Evolutionary conservation across 2,888 invertebrate genomes (phyloP).

Genomic region (Loripinus fragilis): DNA sequence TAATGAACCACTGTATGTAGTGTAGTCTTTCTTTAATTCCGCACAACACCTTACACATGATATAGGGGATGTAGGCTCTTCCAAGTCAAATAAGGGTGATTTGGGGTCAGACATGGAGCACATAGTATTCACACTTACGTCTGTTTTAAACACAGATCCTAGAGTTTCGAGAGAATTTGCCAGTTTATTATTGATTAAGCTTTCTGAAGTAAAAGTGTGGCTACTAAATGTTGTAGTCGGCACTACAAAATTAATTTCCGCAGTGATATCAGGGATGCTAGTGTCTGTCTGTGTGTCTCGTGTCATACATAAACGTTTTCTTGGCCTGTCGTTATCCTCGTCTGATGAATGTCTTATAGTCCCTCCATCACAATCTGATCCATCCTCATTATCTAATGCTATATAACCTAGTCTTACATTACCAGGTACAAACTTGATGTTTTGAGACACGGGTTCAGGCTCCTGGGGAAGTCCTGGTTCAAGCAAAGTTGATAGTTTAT

Average conservation of each 20-base stretch:
- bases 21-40: constrained; percentile 58
- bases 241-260: constrained; percentile 45
- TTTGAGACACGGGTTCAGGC: constrained; percentile 67
- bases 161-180: constrained; percentile 24
- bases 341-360: constrained; percentile 35
- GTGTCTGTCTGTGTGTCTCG: constrained; percentile 49
- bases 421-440: constrained; percentile 78
- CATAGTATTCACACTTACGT: constrained; percentile 61
- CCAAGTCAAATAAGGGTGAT: constrained; percentile 14
- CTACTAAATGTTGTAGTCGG: constrained; percentile 38
- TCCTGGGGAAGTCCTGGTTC: constrained; percentile 67
- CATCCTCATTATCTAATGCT: constrained; percentile 45
- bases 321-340: constrained; percentile 31
- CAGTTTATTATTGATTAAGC: constrained; percentile 23
- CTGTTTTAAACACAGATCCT: constrained; percentile 42
- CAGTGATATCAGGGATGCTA: constrained; percentile 21
- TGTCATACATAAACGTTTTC: constrained; percentile 45
- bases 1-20: constrained; percentile 48
- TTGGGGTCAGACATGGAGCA: constrained; percentile 43
- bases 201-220: constrained; percentile 26
- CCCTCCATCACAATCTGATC: constrained; percentile 34
- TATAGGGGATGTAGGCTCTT: constrained; percentile 46
- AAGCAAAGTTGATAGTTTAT: constrained; percentile 77
- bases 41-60: constrained; percentile 66
- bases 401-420: constrained; percentile 74